Base-by-base conservation (phyloP, 2,113 vertebrate genomes). In the Poeciliopsis prolifica region DNA sequence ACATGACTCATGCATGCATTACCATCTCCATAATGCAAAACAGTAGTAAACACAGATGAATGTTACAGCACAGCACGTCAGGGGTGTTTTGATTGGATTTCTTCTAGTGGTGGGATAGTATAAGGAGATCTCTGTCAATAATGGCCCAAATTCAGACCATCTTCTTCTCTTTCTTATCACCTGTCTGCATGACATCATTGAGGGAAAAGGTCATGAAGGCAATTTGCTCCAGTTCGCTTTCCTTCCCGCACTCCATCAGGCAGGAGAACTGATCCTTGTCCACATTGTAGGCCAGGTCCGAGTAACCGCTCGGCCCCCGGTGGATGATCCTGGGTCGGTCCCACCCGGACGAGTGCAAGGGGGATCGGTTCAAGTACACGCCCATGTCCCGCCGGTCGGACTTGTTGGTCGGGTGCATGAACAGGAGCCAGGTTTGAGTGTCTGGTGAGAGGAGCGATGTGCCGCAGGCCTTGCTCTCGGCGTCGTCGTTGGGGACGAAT, bases 251-350 rank as follows among this genome's bases (percentile, higher is more conserved):
- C 86, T 99, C 98, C 80, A 97, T 95, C 81, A 99, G 75, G 84
- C 97, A 98, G 0, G 92, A 96, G 1, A 99, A 97, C 7, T 87
- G n/a, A 6, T 94, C 91, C 4, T 93, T 93, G 40, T 95, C 94
- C 0, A 94, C 94, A n/a, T 92, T 93, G 29, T 90, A 88, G 0
- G 93, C 93, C 87, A 99, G 89, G 91, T 99, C 97, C 0, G 98
- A 99, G 73, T 99, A 98, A 0, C 95, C 97, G 0, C 95, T 95
- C 0, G 97, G 96, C 0, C 98, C 97, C 0, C 26, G 5, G 71
- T 94, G 86, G 80, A 99, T 83, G 82, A 98, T 80, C 95, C 94
- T 95, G 0, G 96, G 97, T 0, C 0, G 61, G 66, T 88, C 69
- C 98, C 98, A 98, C 0, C 73, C 79, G 0, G 66, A 83, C 0